phyloP scores from a whole-genome alignment of 2,797 vertebrate species.

The Protosalanx chinensis region DNA sequence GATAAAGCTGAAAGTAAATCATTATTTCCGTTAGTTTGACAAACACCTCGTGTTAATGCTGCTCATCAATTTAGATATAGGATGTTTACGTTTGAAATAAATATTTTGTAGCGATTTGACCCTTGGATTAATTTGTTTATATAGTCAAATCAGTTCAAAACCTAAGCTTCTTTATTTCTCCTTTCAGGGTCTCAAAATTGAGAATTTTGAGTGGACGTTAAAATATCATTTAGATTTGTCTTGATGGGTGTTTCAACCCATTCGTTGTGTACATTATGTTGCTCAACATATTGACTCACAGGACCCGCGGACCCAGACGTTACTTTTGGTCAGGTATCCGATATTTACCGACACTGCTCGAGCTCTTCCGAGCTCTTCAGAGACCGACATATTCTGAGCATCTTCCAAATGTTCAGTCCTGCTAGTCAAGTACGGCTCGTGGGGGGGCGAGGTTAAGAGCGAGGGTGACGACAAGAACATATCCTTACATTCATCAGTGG shows the following conservation, averaged over 20 bases:
- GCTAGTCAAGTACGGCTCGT: conserved; percentile 64
- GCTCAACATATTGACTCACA: not conserved
- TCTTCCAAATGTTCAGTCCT: conserved; percentile 68
- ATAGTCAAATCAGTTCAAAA: not conserved
- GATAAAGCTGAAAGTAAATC: no score
- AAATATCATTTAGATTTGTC: no score
- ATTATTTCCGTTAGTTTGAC: not conserved
- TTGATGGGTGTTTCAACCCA: no score
- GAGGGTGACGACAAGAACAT: conserved; percentile 52
- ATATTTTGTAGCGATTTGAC: not conserved
- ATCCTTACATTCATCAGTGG: conserved; percentile 21
- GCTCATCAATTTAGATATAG: not conserved
- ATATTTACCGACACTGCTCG: conserved; percentile 65
- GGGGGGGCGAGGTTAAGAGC: conserved; percentile 59
- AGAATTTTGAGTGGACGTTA: no score
- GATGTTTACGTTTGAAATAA: not conserved
- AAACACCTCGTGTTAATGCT: conserved; percentile 9
- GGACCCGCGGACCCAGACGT: not conserved
- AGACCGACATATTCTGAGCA: conserved; percentile 64
- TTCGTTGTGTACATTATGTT: no score
- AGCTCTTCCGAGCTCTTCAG: conserved; percentile 62
- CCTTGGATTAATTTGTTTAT: not conserved
- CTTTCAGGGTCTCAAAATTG: no score
- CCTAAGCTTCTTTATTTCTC: not conserved
- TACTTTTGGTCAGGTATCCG: conserved; percentile 31